Evolutionary conservation across 2,113 vertebrate genomes (phyloP), one percentile per base, ranked within the genome.

Genomic region (Pluvialis apricaria): DNA sequence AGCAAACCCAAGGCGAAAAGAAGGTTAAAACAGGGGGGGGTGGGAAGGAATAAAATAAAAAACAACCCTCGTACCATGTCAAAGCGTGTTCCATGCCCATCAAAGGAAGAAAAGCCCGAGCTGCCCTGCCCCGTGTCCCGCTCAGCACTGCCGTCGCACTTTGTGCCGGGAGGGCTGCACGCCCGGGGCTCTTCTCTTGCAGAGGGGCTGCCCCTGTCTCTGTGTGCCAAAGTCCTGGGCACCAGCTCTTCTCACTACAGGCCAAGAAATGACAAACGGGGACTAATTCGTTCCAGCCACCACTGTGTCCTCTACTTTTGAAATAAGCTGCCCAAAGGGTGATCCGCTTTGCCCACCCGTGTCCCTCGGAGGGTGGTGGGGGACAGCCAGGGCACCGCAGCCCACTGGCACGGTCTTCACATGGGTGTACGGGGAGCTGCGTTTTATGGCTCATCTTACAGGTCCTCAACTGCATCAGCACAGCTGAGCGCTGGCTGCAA

Each of bases 31-130:
- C 44, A 57, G 40, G 19, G 44, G 42, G 42, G 42, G 42, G 42
- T 10, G 42, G 42, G 42, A 20, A 22, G 20, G 6, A 42, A 64
- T 34, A 57, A 92, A 96, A 94, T 34, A 90, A 90, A 82, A 65
- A 4, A 4, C 36, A 89, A 15, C 16, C 21, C 70, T 80, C 4
- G 1, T 82, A 26, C 38, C 13, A 47, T 66, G 84, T 57, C n/a
- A 38, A 96, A 86, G 61, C 0, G 9, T 90, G 75, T 69, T 94
- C 72, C 68, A 90, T 96, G 88, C 81, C 92, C 88, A 96, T 86
- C 94, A 93, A 95, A 96, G 94, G 94, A 96, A 96, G 81, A 93
- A 96, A 92, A 96, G 36, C 73, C 81, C 0, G 0, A 19, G 44
- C 36, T 79, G 86, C 40, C 49, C 64, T 71, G 92, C 68, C 76